Evolutionary conservation across 2,797 vertebrate species (phyloP).

Genomic region (Anniella stebbinsi): DNA sequence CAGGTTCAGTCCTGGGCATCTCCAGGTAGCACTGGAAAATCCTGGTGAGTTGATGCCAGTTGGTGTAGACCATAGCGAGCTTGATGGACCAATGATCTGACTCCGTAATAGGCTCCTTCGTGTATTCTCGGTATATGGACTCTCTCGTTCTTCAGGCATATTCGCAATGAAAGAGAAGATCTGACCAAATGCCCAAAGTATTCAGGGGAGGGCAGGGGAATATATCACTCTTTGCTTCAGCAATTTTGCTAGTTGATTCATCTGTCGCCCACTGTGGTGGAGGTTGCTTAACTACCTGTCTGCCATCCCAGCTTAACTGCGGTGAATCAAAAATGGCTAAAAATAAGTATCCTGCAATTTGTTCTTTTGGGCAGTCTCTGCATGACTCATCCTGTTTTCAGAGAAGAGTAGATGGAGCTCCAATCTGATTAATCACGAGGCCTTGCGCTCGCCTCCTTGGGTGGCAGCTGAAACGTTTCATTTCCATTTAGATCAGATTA

Average conservation of each 20-base stretch:
- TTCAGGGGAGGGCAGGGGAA: not conserved
- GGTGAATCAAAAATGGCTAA: constrained; percentile 58
- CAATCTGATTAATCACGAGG: constrained; percentile 47
- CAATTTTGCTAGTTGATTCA: constrained; percentile 9
- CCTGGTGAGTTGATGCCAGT: no score
- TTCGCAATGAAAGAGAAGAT: constrained; percentile 11
- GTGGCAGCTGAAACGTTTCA: constrained; percentile 49
- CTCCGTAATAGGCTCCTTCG: no score
- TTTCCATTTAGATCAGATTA: constrained; percentile 56
- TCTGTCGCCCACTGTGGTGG: not conserved
- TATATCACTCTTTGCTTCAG: rapidly evolving
- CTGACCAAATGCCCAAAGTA: not conserved
- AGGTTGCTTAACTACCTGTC: constrained; percentile 20
- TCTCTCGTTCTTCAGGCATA: not conserved
- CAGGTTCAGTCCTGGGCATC: no score
- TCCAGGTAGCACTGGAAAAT: no score
- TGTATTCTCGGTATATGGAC: not conserved
- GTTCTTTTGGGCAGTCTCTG: constrained; percentile 30
- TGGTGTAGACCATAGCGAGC: no score
- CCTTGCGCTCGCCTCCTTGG: constrained; percentile 42
- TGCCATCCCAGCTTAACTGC: constrained; percentile 30
- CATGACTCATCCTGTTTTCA: constrained; percentile 60
- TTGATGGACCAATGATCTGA: no score
- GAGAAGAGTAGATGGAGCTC: constrained; percentile 36
- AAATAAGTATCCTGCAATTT: constrained; percentile 48